Conservation (phyloP, 35 echinoderm and acorn worm species). For the Hemicentrotus pulcherrimus region DNA sequence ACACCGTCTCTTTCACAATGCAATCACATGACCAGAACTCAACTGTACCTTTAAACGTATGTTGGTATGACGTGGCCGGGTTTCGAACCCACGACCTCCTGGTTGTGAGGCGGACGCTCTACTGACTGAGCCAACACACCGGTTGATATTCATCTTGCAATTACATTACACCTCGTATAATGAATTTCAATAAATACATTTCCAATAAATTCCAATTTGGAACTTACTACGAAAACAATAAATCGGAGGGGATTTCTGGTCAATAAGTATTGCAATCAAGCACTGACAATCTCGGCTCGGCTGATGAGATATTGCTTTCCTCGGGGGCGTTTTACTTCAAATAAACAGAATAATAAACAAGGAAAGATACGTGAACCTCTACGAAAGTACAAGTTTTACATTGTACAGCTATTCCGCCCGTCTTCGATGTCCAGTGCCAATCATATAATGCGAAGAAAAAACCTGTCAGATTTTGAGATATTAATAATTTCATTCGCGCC, state of each 20-base stretch:
- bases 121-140: too few relatives aligned
- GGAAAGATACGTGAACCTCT: background rate
- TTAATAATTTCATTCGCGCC: background rate
- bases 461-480: background rate
- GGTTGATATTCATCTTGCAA: background rate
- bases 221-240: background rate
- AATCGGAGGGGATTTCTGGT: background rate
- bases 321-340: background rate
- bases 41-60: too few relatives aligned
- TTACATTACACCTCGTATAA: background rate
- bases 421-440: background rate
- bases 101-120: too few relatives aligned
- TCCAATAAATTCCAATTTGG: background rate
- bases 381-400: background rate
- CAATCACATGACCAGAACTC: too few relatives aligned
- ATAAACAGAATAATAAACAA: slow-evolving; percentile 14
- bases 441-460: background rate
- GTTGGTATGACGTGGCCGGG: too few relatives aligned
- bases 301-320: background rate
- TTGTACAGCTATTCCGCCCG: background rate
- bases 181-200: background rate
- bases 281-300: background rate
- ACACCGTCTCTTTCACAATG: too few relatives aligned
- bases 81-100: too few relatives aligned
- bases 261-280: background rate